phyloP scores from a whole-genome alignment of 1,140 invertebrate genomes.

The Micrasema longulum region DNA sequence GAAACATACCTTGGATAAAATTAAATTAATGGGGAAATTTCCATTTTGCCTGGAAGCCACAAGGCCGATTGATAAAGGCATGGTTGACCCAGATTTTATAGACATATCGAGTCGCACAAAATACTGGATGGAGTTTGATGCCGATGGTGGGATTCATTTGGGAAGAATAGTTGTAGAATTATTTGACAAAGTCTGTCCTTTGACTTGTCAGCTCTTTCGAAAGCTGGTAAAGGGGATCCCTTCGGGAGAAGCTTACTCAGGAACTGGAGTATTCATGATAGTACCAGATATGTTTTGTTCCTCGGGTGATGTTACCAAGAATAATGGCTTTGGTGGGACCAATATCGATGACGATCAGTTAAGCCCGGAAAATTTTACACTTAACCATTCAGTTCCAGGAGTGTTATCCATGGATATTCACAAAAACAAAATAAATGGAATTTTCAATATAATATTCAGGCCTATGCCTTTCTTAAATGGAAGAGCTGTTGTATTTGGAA shows the following conservation, averaged over 20 bases:
- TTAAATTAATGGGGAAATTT: conserved; percentile 24
- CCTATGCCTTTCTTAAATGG: conserved; percentile 63
- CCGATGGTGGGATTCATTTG: conserved; percentile 24
- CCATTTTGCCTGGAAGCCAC: conserved; percentile 36
- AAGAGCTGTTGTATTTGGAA: conserved; percentile 65
- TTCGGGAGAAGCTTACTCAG: conserved; percentile 22
- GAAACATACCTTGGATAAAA: conserved; percentile 38
- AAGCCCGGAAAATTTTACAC: conserved; percentile 57
- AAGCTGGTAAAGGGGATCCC: conserved; percentile 20
- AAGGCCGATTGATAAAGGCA: conserved; percentile 15
- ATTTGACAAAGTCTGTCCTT: conserved; percentile 36
- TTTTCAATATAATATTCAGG: conserved; percentile 66
- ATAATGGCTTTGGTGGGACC: conserved; percentile 63
- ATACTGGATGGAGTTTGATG: conserved; percentile 39
- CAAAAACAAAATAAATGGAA: conserved; percentile 59
- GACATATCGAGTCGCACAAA: conserved; percentile 22
- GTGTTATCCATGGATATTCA: conserved; percentile 63
- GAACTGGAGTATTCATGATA: conserved; percentile 55
- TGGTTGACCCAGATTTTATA: conserved; percentile 16
- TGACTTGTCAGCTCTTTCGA: conserved; percentile 28
- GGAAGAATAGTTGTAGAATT: conserved; percentile 28
- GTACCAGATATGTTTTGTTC: conserved; percentile 63
- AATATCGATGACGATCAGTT: conserved; percentile 56
- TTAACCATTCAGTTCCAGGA: conserved; percentile 64
- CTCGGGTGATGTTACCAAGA: conserved; percentile 61